Evolutionary conservation across 2,888 invertebrate species (phyloP), one percentile per base, ranked within the genome.

Genomic region (Euplexia lucipara): DNA sequence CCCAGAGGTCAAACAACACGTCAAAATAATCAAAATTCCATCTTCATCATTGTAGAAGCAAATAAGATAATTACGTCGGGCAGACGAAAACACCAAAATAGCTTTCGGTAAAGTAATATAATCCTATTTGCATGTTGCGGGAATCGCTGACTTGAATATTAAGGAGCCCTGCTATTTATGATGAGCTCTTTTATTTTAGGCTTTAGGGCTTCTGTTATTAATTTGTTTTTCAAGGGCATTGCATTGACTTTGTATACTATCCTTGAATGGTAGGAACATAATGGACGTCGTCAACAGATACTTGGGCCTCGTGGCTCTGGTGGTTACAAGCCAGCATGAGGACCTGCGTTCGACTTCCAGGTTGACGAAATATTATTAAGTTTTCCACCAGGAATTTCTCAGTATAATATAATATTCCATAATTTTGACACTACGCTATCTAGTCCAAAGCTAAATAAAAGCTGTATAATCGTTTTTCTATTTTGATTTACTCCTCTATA

Each of bases 81-180:
- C 68, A 73, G 79, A 75, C 73, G 65, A 57, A 70, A 69, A 66
- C 73, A 81, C 71, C 71, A 76, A 84, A 84, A 84, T 81, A 81
- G 63, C 70, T 41, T 67, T 81, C 84, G 79, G 82, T 75, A 84
- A 86, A 86, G 86, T 86, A 87, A 89, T 84, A 83, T 83, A 89
- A 87, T 86, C 83, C 75, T 82, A 90, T 91, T 91, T 91, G 83
- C 88, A 90, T 90, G 84, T 69, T 76, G 58, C 68, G 53, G 67
- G 79, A 74, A 74, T 64, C 52, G 64, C 64, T 71, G 70, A 41
- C 68, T 56, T 64, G 85, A 84, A 86, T 86, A 84, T 79, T 84
- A 82, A 86, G 39, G 22, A 57, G 44, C 41, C 44, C 39, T 41
- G 44, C 65, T 70, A 65, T 76, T 80, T 66, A 65, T 39, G 47